Evolutionary conservation across 2,888 invertebrate genomes (phyloP).

Genomic region (Apodemia hepburni): DNA sequence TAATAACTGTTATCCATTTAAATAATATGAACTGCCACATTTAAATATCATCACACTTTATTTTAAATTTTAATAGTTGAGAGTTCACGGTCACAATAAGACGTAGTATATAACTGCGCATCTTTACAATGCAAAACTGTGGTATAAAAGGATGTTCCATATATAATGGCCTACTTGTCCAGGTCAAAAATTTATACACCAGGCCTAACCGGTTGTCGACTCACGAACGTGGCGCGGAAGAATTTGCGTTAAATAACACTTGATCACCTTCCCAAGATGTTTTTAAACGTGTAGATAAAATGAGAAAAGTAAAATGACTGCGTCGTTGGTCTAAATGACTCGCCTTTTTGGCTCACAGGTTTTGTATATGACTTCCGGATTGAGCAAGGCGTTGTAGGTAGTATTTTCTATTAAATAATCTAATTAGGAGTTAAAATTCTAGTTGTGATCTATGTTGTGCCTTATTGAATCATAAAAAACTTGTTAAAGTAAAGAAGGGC

Average conservation of each 20-base stretch:
- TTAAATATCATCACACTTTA: too few relatives aligned
- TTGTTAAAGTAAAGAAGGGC: too few relatives aligned
- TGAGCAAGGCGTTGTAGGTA: background rate
- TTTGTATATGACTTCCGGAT: background rate
- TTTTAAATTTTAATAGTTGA: too few relatives aligned
- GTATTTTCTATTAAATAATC: too few relatives aligned
- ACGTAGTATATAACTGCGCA: background rate
- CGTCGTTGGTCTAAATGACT: background rate
- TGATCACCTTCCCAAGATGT: constrained; percentile 57
- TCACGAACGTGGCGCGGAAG: constrained; percentile 50
- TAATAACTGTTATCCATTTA: too few relatives aligned
- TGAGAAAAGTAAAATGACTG: background rate
- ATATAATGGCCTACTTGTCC: background rate
- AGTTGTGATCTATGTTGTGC: too few relatives aligned
- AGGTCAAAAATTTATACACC: constrained; percentile 16
- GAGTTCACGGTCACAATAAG: background rate
- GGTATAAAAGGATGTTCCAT: background rate
- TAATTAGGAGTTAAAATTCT: too few relatives aligned
- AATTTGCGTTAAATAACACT: constrained; percentile 62
- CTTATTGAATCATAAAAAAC: too few relatives aligned
- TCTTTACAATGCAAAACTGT: background rate
- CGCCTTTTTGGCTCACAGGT: background rate
- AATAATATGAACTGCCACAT: too few relatives aligned
- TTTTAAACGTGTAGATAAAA: background rate
- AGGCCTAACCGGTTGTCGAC: constrained; percentile 48